Conservation (phyloP, 2,113 vertebrate genomes). For the Sinocyclocheilus anophthalmus region DNA sequence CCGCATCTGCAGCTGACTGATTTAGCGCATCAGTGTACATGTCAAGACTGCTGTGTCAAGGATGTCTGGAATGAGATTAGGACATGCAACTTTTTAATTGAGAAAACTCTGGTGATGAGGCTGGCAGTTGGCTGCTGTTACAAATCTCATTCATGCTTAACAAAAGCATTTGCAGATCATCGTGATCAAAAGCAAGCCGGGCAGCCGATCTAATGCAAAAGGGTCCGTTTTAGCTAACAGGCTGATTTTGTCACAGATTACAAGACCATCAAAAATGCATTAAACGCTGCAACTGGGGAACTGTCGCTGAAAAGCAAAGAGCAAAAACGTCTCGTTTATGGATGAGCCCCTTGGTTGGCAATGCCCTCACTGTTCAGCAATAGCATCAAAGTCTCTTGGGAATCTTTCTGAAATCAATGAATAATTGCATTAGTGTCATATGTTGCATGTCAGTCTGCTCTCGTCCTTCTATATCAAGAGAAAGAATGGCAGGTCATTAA, state of each 20-base stretch:
- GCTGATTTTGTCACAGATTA: conserved; percentile 42
- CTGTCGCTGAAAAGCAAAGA: not conserved
- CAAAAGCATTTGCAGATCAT: conserved; percentile 18
- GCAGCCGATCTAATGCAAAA: conserved; percentile 13
- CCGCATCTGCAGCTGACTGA: conserved; percentile 42
- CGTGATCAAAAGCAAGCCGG: conserved; percentile 44
- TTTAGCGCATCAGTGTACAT: conserved; percentile 63
- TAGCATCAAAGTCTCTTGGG: conserved; percentile 36
- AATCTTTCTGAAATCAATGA: conserved; percentile 11
- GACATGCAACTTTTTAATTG: conserved; percentile 68
- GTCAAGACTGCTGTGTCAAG: conserved; percentile 58
- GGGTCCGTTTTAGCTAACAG: conserved; percentile 32
- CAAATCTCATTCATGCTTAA: conserved; percentile 38
- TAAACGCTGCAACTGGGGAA: not conserved
- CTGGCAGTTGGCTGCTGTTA: conserved; percentile 35
- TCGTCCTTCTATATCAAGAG: not conserved
- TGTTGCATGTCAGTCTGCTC: conserved; percentile 28
- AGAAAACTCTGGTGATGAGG: conserved; percentile 40
- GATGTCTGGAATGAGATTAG: conserved; percentile 60
- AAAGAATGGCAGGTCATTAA: conserved; percentile 4
- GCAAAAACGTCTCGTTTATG: not conserved
- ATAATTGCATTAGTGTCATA: conserved; percentile 44
- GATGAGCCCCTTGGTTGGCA: not conserved
- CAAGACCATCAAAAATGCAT: conserved; percentile 36
- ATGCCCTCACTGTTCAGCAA: not conserved